A percentile compares a stretch with the other conserved stretches of the same genome.
phyloP scores from a whole-genome alignment of 2,888 invertebrate genomes.

The Acleris literana region DNA sequence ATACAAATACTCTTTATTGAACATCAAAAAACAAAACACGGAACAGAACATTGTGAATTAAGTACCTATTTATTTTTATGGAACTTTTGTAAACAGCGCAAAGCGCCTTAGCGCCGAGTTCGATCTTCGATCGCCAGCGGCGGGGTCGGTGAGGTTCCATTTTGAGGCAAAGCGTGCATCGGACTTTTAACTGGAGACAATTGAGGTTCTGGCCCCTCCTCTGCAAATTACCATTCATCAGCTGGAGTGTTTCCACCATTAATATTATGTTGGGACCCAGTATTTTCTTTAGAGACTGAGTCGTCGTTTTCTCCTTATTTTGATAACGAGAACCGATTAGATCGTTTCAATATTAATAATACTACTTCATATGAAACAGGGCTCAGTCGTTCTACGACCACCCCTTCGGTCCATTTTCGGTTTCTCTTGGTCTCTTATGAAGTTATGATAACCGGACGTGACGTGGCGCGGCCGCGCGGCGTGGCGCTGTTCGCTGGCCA shows the following conservation, averaged over 20 bases:
- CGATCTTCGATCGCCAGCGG: too few relatives aligned
- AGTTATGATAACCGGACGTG: not conserved
- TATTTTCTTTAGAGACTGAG: not conserved
- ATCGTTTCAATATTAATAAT: slow-evolving; percentile 18
- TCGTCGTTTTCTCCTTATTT: not conserved
- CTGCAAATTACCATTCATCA: not conserved
- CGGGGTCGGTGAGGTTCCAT: too few relatives aligned
- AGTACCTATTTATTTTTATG: too few relatives aligned
- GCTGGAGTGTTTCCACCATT: not conserved
- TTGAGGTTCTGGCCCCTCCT: not conserved
- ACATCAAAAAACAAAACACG: too few relatives aligned
- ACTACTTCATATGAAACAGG: slow-evolving; percentile 23
- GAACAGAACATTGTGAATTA: too few relatives aligned
- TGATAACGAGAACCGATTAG: not conserved
- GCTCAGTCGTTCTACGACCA: slow-evolving; percentile 7
- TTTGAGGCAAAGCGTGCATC: not conserved
- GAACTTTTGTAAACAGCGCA: too few relatives aligned
- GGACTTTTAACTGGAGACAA: not conserved
- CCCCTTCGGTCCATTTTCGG: slow-evolving; percentile 20
- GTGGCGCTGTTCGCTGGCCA: slow-evolving; percentile 1
- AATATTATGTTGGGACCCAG: not conserved
- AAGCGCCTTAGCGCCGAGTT: too few relatives aligned
- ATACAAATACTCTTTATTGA: too few relatives aligned
- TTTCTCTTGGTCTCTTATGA: slow-evolving; percentile 6
- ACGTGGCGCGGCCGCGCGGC: slow-evolving; percentile 1